These are phyloP conservation scores for Galemys pyrenaicus DNA, from an alignment of 2,113 vertebrate genomes.

Conservation along the genomic window DNA sequence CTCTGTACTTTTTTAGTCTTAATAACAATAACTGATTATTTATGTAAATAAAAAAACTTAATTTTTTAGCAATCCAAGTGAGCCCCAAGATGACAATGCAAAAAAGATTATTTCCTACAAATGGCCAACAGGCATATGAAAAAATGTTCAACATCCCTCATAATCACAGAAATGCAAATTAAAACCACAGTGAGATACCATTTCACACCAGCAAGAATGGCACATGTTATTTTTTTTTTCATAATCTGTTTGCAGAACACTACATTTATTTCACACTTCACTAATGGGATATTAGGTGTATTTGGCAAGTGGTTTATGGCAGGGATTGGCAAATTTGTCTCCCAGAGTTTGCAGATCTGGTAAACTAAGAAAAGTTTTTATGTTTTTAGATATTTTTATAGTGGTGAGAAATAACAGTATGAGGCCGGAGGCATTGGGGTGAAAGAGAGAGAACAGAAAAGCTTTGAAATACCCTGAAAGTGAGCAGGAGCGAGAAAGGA, in stretches of 20 bases:
- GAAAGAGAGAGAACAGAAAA: too few relatives aligned
- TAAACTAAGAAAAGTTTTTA: slow-evolving; percentile 1
- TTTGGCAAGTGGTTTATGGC: neutral
- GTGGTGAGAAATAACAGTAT: neutral
- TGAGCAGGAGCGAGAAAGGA: too few relatives aligned
- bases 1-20: neutral
- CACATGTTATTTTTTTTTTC: too few relatives aligned
- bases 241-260: neutral
- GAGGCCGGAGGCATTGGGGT: too few relatives aligned
- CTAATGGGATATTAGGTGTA: neutral
- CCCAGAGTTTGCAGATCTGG: neutral
- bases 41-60: neutral
- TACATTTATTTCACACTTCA: neutral
- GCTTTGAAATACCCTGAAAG: too few relatives aligned
- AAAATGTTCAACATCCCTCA: too few relatives aligned
- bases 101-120: neutral
- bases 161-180: too few relatives aligned
- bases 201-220: too few relatives aligned
- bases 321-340: neutral
- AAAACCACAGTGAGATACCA: too few relatives aligned
- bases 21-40: neutral
- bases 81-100: neutral
- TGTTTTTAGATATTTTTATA: neutral
- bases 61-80: neutral
- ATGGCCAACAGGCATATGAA: too few relatives aligned